A percentile compares a stretch with the other conserved stretches of the same genome.
phyloP scores from a whole-genome alignment of 2,113 vertebrate genomes.

The Gopherus flavomarginatus region DNA sequence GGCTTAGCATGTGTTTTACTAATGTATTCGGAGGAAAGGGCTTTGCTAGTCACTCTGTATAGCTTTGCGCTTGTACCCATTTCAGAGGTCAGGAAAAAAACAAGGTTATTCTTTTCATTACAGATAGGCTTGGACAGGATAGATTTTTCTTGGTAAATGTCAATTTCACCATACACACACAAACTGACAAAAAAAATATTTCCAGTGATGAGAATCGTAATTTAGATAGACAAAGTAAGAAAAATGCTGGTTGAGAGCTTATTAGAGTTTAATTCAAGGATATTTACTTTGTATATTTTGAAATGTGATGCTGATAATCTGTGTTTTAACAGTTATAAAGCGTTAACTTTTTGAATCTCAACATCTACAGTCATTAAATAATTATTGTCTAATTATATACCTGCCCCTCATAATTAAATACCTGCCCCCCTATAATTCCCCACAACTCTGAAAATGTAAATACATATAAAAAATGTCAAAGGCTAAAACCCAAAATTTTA shows the following conservation, averaged over 20 bases:
- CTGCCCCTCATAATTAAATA: too few relatives aligned
- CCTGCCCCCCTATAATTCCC: not conserved
- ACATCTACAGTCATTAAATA: not conserved
- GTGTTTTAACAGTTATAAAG: not conserved
- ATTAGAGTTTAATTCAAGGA: not conserved
- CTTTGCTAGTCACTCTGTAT: not conserved
- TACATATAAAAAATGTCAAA: not conserved
- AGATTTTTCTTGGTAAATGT: not conserved
- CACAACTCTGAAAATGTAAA: not conserved
- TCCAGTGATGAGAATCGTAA: not conserved
- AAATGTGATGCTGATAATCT: not conserved
- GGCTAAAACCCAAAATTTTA: not conserved
- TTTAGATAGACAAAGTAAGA: not conserved
- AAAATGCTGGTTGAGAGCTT: not conserved
- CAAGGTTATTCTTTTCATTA: not conserved
- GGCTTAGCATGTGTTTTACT: not conserved
- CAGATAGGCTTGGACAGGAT: not conserved
- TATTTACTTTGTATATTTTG: not conserved
- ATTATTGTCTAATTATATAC: not conserved
- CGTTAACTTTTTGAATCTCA: not conserved
- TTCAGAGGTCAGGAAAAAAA: accelerated
- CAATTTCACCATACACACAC: not conserved
- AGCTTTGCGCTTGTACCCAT: not conserved
- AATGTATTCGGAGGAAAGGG: not conserved
- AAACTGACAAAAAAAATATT: not conserved